These are phyloP conservation scores for Ochropacha duplaris DNA, from an alignment of 2,888 invertebrate genomes.

Conservation along the genomic window DNA sequence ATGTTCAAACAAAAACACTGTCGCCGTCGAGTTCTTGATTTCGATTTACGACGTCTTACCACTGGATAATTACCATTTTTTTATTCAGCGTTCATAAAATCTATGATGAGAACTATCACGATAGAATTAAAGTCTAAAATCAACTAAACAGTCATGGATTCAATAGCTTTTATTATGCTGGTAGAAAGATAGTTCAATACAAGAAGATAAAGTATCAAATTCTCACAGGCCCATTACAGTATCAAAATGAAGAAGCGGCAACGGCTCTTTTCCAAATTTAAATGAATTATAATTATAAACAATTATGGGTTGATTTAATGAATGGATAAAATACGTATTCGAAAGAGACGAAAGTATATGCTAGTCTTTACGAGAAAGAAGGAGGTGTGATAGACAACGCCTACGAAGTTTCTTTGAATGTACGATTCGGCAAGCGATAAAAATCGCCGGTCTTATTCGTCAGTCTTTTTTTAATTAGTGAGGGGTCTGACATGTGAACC, in stretches of 20 bases:
- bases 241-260: constrained; percentile 62
- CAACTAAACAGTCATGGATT: background rate
- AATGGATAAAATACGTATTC: constrained; percentile 58
- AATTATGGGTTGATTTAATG: constrained; percentile 75
- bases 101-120: constrained; percentile 15
- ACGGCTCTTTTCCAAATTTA: constrained; percentile 60
- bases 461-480: constrained; percentile 80
- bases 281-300: constrained; percentile 80
- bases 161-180: constrained; percentile 14
- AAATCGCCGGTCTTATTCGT: constrained; percentile 82
- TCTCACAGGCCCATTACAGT: constrained; percentile 64
- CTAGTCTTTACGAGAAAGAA: constrained; percentile 47
- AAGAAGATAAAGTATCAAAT: constrained; percentile 68
- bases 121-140: constrained; percentile 3
- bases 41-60: constrained; percentile 59
- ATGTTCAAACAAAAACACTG: constrained; percentile 73
- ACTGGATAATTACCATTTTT: constrained; percentile 34
- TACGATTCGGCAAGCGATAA: constrained; percentile 80
- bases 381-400: constrained; percentile 68
- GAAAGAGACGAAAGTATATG: constrained; percentile 51
- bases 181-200: constrained; percentile 26
- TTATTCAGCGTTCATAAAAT: constrained; percentile 13
- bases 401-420: constrained; percentile 72
- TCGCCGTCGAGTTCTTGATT: constrained; percentile 61
- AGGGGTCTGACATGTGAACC: constrained; percentile 78